A percentile compares a stretch with the other conserved stretches of the same genome.
Evolutionary conservation across 2,797 vertebrate genomes (phyloP).

Genomic region (Sciurus carolinensis): DNA sequence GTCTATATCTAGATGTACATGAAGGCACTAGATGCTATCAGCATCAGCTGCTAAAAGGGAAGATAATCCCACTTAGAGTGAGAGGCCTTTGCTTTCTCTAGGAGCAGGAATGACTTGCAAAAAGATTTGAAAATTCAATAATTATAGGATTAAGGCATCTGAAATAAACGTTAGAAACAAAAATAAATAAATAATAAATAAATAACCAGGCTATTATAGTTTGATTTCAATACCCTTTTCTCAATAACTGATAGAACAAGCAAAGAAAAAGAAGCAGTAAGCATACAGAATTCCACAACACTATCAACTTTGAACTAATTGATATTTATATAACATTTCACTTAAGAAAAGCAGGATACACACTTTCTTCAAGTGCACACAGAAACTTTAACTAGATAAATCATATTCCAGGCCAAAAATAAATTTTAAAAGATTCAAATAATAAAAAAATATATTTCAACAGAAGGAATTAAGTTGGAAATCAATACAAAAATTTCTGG

Average conservation of each 20-base stretch:
- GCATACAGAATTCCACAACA: neutral
- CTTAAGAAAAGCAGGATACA: neutral
- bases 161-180: too few species aligned
- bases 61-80: neutral
- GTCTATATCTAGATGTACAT: neutral
- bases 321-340: neutral
- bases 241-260: slow-evolving; percentile 1
- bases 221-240: neutral
- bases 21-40: neutral
- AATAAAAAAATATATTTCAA: neutral
- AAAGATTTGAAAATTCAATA: too few species aligned
- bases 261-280: neutral
- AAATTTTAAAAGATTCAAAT: slow-evolving; percentile 14
- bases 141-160: too few species aligned
- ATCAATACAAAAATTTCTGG: slow-evolving; percentile 6
- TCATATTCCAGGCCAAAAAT: neutral
- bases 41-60: neutral
- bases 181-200: neutral
- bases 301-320: neutral
- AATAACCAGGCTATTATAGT: neutral
- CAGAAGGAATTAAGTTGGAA: slow-evolving; percentile 29
- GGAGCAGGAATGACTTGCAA: too few species aligned
- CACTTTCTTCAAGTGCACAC: neutral
- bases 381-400: neutral
- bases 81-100: neutral